A percentile compares a stretch with the other conserved stretches of the same genome.
phyloP scores from a whole-genome alignment of 2,888 invertebrate genomes.

The Dryocosmus kuriphilus region DNA sequence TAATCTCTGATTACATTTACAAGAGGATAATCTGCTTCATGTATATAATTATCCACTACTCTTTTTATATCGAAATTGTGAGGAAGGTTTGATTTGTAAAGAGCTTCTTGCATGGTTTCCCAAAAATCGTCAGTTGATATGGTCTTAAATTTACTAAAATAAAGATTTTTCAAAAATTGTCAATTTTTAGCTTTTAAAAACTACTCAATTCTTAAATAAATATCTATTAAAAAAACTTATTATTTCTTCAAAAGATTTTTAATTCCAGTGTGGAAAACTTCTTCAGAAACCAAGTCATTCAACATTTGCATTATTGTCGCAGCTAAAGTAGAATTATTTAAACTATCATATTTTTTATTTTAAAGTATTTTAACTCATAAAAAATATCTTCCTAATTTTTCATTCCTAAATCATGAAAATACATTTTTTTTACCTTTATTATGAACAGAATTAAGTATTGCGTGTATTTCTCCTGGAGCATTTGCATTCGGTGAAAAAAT shows the following conservation, averaged over 20 bases:
- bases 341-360: background rate
- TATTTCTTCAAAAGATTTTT: constrained; percentile 59
- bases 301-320: constrained; percentile 81
- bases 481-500: background rate
- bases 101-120: constrained; percentile 54
- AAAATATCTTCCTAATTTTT: no score
- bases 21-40: constrained; percentile 77
- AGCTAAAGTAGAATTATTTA: constrained; percentile 63
- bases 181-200: no score
- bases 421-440: background rate
- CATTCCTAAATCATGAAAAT: no score
- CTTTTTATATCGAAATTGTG: constrained; percentile 69
- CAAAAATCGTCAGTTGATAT: constrained; percentile 62
- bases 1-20: constrained; percentile 70
- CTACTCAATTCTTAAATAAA: no score
- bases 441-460: background rate
- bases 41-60: constrained; percentile 75
- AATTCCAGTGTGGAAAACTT: constrained; percentile 76
- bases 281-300: constrained; percentile 77
- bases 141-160: constrained; percentile 52
- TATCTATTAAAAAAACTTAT: constrained; percentile 61
- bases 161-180: no score
- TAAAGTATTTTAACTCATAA: background rate
- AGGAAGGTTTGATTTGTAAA: constrained; percentile 39
- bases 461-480: background rate